These are phyloP conservation scores for Varanus komodoensis DNA, from an alignment of 2,113 vertebrate genomes.

Conservation along the genomic window DNA sequence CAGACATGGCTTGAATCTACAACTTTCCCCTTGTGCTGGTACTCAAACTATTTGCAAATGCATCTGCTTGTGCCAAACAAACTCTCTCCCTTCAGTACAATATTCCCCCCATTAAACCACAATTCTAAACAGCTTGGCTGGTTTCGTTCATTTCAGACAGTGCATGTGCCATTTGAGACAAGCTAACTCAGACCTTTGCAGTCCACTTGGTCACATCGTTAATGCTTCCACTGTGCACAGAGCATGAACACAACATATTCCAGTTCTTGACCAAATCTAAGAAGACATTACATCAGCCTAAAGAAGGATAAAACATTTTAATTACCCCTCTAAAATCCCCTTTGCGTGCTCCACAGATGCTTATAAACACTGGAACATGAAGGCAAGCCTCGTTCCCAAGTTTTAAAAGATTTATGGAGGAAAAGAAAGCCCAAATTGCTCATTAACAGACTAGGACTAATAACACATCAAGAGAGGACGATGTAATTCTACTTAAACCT, in stretches of 20 bases:
- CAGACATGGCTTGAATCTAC: not conserved
- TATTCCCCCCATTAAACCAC: not conserved
- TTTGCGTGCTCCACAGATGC: slow-evolving; percentile 17
- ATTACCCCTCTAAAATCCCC: slow-evolving; percentile 47
- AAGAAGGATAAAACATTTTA: slow-evolving; percentile 23
- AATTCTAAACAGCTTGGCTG: slow-evolving; percentile 16
- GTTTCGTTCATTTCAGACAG: not conserved
- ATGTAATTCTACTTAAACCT: slow-evolving; percentile 66
- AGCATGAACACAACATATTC: slow-evolving; percentile 15
- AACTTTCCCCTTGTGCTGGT: not conserved
- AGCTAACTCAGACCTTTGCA: not conserved
- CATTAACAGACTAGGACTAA: slow-evolving; percentile 73
- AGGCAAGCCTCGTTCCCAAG: slow-evolving; percentile 46
- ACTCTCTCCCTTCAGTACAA: not conserved
- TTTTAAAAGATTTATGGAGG: slow-evolving; percentile 39
- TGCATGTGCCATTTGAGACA: not conserved
- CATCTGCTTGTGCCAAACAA: slow-evolving; percentile 19
- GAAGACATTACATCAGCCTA: slow-evolving; percentile 4
- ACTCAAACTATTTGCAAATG: slow-evolving; percentile 19
- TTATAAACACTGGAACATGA: slow-evolving; percentile 52
- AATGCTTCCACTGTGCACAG: slow-evolving; percentile 21
- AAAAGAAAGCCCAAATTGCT: slow-evolving; percentile 50
- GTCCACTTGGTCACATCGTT: slow-evolving; percentile 8
- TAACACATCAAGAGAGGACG: slow-evolving; percentile 65
- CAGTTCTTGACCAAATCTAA: slow-evolving; percentile 21